Evolutionary conservation across 2,113 vertebrate genomes (phyloP).

Genomic region (Scopus umbretta): DNA sequence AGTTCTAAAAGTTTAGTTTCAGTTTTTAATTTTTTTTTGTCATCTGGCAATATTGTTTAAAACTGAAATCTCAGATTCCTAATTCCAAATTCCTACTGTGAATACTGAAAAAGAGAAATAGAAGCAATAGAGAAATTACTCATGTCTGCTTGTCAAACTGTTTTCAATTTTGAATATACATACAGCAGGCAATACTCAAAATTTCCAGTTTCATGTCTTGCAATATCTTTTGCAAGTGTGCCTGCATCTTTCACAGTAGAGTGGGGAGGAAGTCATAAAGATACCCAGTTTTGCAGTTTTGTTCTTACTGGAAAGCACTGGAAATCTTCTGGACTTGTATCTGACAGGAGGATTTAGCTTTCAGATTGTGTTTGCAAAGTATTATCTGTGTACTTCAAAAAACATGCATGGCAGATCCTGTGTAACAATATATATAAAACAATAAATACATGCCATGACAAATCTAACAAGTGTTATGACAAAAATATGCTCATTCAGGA

Average conservation of each 20-base stretch:
- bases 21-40: background rate
- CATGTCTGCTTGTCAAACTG: background rate
- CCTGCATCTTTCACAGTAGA: background rate
- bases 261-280: background rate
- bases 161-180: background rate
- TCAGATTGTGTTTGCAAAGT: background rate
- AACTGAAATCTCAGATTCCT: background rate
- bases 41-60: background rate
- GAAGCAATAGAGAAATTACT: background rate
- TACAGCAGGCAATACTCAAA: background rate
- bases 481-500: background rate
- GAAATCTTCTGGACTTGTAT: background rate
- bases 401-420: background rate
- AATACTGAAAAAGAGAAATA: background rate
- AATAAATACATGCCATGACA: background rate
- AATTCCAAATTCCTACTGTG: background rate
- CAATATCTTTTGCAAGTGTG: background rate
- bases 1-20: background rate
- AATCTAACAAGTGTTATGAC: background rate
- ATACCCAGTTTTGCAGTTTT: background rate
- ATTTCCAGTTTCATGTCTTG: background rate
- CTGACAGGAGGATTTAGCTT: background rate
- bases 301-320: background rate
- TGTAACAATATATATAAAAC: background rate
- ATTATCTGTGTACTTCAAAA: background rate